phyloP scores from a whole-genome alignment of 2,113 vertebrate genomes.

The Picathartes gymnocephalus region DNA sequence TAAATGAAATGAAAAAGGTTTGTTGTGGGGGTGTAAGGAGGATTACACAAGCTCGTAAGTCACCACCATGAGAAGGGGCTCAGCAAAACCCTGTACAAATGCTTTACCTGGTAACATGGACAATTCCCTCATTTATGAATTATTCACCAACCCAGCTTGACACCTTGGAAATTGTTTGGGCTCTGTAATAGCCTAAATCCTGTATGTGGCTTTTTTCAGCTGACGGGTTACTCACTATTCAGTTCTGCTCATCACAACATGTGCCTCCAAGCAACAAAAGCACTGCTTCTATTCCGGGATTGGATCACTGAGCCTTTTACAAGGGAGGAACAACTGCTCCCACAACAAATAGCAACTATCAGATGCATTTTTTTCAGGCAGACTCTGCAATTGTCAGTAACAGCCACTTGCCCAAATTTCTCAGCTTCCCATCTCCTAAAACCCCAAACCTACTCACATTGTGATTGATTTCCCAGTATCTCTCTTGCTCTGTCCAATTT shows the following conservation, averaged over 20 bases:
- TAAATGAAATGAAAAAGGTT: not conserved
- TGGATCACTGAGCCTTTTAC: not conserved
- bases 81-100: not conserved
- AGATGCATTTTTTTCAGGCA: not conserved
- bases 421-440: not conserved
- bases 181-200: not conserved
- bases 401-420: not conserved
- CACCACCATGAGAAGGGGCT: not conserved
- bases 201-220: not conserved
- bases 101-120: not conserved
- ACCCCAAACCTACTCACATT: not conserved
- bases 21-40: not conserved
- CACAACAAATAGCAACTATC: not conserved
- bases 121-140: not conserved
- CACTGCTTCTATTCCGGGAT: slow-evolving; percentile 16
- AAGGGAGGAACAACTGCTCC: slow-evolving; percentile 1
- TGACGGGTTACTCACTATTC: slow-evolving; percentile 3
- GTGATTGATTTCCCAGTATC: not conserved
- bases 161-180: not conserved
- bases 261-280: slow-evolving; percentile 27
- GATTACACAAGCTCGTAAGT: not conserved
- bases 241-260: not conserved
- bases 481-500: not conserved
- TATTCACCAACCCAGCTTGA: not conserved
- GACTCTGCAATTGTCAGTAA: not conserved